Evolutionary conservation across 2,888 invertebrate genomes (phyloP), one percentile per base, ranked within the genome.

Genomic region (Oligia strigilis): DNA sequence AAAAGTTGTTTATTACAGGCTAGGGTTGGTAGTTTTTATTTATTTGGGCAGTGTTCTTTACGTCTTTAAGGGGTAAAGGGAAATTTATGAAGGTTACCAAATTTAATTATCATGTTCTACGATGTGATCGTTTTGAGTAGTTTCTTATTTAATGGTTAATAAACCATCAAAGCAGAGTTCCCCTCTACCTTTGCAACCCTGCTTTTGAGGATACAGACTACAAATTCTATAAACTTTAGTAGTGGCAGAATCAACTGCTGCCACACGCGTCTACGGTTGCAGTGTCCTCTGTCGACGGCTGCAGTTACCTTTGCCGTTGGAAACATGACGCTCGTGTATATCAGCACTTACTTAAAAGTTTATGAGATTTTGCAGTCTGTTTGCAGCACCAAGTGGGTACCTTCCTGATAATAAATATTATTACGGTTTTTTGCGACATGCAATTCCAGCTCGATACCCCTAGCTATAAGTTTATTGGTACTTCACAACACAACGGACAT

Each of bases 1-100:
- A 95, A 96, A 96, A 95, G 94, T 96, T 95, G 96, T 97, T 96
- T 97, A 97, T 96, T 92, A 92, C 94, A 82, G 87, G 89, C 90
- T 94, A 96, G 97, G 97, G 97, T 91, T 96, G 92, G 75, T 82
- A 77, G 82, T 29, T 81, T 93, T 94, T 93, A n/a, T 86, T 92
- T 93, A 94, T 67, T 72, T 14, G 14, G 23, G 8, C 14, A 67
- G 23, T 40, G 29, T 70, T 69, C 14, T 72, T 46, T 36, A 43
- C 13, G 13, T 23, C 13, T 73, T 62, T 14, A 52, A 40, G 6
- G 17, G 23, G 5, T 19, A 36, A n/a, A 9, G 0, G 6, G 2
- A 46, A 17, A 40, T 83, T 70, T 8, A 49, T 49, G 46, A 67
- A 78, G 23, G 55, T 9, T n/a, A 46, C 46, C 23, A 19, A 29